Percentiles rank a stretch among this genome's conserved stretches.
Evolutionary conservation across 2,113 vertebrate species (phyloP).

Genomic region (Tetraodon nigroviridis): DNA sequence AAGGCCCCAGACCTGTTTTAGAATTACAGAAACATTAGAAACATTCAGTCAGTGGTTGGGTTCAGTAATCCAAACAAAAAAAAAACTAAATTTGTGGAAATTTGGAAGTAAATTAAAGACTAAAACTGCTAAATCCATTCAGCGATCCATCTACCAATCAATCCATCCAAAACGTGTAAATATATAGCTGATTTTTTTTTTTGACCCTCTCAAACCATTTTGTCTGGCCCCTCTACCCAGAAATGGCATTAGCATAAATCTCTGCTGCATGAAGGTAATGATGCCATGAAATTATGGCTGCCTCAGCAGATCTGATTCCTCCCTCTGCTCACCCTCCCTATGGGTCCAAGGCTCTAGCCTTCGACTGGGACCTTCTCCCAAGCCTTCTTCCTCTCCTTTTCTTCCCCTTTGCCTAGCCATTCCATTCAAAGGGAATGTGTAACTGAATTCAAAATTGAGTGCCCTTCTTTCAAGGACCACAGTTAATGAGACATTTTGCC

Average conservation of each 20-base stretch:
- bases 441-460: conserved; percentile 76
- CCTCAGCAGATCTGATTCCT: conserved; percentile 60
- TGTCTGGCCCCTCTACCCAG: conserved; percentile 53
- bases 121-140: too few relatives aligned
- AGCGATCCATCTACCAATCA: too few relatives aligned
- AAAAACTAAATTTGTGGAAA: too few relatives aligned
- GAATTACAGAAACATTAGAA: too few relatives aligned
- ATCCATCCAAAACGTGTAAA: conserved; percentile 1
- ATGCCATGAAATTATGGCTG: conserved; percentile 72
- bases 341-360: conserved; percentile 67
- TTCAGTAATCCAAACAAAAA: too few relatives aligned
- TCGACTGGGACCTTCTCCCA: conserved; percentile 50
- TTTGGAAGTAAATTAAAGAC: too few relatives aligned
- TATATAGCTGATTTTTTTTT: conserved; percentile 42
- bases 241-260: conserved; percentile 71
- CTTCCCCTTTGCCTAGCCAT: conserved; percentile 56
- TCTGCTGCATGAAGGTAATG: conserved; percentile 65
- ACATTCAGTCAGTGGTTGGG: too few relatives aligned
- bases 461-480: conserved; percentile 73
- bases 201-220: conserved; percentile 57
- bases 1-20: too few relatives aligned
- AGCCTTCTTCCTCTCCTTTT: conserved; percentile 50
- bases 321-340: conserved; percentile 55
- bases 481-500: conserved; percentile 78
- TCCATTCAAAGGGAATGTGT: conserved; percentile 78